Evolutionary conservation across 1,140 invertebrate genomes (phyloP).

Genomic region (Bombus waltoni): DNA sequence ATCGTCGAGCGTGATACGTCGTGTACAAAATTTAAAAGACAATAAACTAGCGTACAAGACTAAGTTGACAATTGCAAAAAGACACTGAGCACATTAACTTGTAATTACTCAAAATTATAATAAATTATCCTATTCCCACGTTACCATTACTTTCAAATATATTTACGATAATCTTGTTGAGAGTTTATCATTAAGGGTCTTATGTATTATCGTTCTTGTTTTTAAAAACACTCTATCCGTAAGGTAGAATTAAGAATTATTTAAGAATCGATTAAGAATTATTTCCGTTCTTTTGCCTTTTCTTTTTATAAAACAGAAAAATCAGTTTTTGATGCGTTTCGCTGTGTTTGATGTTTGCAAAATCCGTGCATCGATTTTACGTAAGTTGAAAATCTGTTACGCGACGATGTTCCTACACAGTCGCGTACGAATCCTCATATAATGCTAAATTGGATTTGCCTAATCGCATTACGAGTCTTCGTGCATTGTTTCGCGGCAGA

Average conservation of each 20-base stretch:
- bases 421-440: constrained; percentile 58
- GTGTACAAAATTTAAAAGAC: neutral
- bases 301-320: neutral
- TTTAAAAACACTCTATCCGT: neutral
- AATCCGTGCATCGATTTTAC: constrained; percentile 36
- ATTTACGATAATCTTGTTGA: neutral
- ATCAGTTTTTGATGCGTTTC: neutral
- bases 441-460: constrained; percentile 66
- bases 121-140: constrained; percentile 52
- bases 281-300: neutral
- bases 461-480: constrained; percentile 64
- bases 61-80: constrained; percentile 6
- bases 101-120: constrained; percentile 44
- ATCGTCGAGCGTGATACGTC: neutral
- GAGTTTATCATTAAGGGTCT: no score
- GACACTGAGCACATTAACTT: neutral
- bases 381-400: constrained; percentile 48
- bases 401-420: neutral
- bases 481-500: constrained; percentile 7
- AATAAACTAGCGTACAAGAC: neutral
- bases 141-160: neutral
- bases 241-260: neutral
- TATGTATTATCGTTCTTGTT: no score
- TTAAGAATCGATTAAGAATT: neutral
- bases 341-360: neutral